Conservation (phyloP, 2,113 vertebrate species). For the Anseranas semipalmata region DNA sequence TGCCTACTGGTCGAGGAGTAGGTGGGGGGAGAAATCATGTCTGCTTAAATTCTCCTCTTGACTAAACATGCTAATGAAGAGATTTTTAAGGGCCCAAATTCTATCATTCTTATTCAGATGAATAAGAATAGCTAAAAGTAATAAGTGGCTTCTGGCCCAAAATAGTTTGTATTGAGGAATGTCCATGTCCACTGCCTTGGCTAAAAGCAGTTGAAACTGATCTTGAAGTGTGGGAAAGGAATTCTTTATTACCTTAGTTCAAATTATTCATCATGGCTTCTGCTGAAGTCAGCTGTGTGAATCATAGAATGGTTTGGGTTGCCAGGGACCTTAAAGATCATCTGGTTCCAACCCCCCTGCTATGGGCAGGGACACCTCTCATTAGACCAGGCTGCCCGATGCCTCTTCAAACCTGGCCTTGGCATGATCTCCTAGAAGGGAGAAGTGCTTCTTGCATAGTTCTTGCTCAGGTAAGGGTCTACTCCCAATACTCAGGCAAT, state of each 20-base stretch:
- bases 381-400: background rate
- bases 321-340: too few species aligned
- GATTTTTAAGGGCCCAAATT: background rate
- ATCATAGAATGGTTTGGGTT: too few species aligned
- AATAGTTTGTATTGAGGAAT: background rate
- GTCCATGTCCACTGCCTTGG: rapidly evolving
- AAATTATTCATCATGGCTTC: too few species aligned
- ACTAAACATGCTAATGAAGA: background rate
- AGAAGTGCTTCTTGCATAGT: background rate
- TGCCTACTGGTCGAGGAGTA: too few species aligned
- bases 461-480: background rate
- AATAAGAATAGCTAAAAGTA: background rate
- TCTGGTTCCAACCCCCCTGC: too few species aligned
- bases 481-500: too few species aligned
- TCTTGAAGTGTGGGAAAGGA: background rate
- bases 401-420: background rate
- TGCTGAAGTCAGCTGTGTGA: background rate
- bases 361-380: too few species aligned
- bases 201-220: background rate
- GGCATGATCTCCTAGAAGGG: background rate
- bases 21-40: background rate
- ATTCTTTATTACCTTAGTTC: background rate
- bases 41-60: too few species aligned
- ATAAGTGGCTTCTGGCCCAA: background rate
- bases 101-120: background rate